Base-by-base conservation (phyloP, 2,888 invertebrate species). In the Trissolcus brochymenae region DNA sequence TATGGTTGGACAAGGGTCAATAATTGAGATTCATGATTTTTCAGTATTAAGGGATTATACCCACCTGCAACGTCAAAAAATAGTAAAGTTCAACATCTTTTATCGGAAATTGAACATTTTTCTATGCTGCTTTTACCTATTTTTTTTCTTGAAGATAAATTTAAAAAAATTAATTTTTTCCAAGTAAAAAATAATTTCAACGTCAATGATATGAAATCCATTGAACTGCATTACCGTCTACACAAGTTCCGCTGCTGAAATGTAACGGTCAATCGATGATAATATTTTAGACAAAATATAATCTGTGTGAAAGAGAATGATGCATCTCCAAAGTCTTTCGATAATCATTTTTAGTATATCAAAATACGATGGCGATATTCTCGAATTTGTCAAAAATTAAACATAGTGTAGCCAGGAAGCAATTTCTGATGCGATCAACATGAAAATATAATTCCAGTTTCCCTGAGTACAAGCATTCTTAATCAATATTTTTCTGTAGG, bases 201-300 rank as follows among this genome's bases (percentile, higher is more conserved):
- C 19, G 56, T 64, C 57, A 53, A 55, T 49, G 57, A 29, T 64
- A 25, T 46, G 62, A 67, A 67, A 67, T 74, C 64, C 74, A 75
- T 75, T 75, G 68, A 68, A 68, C 50, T 54, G 64, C 64, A 50
- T 59, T 68, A 75, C 53, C 64, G 59, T 74, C 59, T 35, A 35
- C 40, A 59, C 46, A 43, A 4, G 19, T 62, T 62, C 40, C 57
- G 19, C 51, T 13, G 51, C 2, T 64, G 55, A 75, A 75, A 64
- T 68, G 59, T 68, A 62, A 51, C 25, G 19, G 49, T 67, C 57
- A 67, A 67, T 56, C 62, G 61, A 67, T 62, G 57, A 17, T 53
- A 62, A 74, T 67, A 66, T 74, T 74, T 66, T 53, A 67, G 9
- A 61, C 9, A 53, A 46, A 41, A 66, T 55, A 66, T 73, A 73